These are phyloP conservation scores for Rugalucina vietnamica DNA, from an alignment of 2,888 invertebrate species.

Conservation along the genomic window DNA sequence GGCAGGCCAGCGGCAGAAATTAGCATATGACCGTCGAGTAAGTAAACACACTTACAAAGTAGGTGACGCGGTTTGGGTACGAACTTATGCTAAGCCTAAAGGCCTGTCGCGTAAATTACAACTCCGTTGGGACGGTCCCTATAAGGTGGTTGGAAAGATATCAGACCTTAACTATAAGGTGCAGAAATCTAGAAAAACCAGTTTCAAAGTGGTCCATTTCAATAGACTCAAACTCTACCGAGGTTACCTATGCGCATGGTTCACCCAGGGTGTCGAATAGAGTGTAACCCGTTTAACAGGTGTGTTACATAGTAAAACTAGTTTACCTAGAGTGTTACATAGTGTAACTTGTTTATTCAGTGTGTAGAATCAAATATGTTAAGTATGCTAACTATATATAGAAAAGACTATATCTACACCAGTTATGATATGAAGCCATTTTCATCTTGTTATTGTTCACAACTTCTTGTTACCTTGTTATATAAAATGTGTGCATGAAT, in stretches of 20 bases:
- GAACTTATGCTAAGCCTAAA: too few relatives aligned
- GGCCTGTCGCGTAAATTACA: background rate
- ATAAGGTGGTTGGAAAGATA: background rate
- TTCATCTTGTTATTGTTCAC: too few relatives aligned
- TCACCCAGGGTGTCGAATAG: background rate
- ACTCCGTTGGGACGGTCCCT: slow-evolving; percentile 11
- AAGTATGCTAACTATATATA: too few relatives aligned
- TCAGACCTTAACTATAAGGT: background rate
- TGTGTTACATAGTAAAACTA: too few relatives aligned
- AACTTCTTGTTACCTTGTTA: too few relatives aligned
- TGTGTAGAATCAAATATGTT: too few relatives aligned
- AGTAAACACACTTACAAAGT: background rate
- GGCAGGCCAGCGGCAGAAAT: background rate
- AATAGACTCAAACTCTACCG: background rate
- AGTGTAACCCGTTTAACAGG: too few relatives aligned
- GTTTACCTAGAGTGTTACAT: too few relatives aligned
- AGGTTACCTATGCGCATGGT: background rate
- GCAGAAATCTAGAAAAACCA: background rate
- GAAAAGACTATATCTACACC: too few relatives aligned
- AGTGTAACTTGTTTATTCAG: too few relatives aligned
- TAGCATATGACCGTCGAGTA: background rate
- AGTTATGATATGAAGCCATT: too few relatives aligned
- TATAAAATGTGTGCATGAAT: too few relatives aligned
- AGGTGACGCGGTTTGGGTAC: slow-evolving; percentile 6
- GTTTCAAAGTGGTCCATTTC: background rate